Evolutionary conservation across 2,888 invertebrate genomes (phyloP).

Genomic region (Stenoptilia bipunctidactyla): DNA sequence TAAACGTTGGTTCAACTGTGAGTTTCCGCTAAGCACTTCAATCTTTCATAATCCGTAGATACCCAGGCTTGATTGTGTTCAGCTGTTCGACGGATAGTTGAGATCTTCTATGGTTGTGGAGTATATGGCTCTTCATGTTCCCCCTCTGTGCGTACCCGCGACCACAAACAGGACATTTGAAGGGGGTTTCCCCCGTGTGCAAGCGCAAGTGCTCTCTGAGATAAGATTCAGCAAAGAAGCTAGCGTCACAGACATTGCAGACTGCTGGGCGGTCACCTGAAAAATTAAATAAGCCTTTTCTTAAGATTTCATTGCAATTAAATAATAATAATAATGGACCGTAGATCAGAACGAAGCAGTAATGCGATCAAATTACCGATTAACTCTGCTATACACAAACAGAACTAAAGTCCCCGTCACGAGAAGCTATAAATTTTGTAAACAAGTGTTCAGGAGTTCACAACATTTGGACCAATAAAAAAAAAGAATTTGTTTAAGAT

Average conservation of each 20-base stretch:
- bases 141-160: constrained; percentile 57
- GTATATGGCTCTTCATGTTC: constrained; percentile 62
- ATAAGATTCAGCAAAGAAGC: constrained; percentile 56
- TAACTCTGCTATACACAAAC: too few species aligned
- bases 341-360: too few species aligned
- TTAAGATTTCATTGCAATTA: neutral
- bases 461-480: too few species aligned
- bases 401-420: too few species aligned
- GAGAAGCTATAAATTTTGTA: too few species aligned
- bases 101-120: constrained; percentile 46
- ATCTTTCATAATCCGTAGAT: constrained; percentile 43
- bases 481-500: too few species aligned
- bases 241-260: constrained; percentile 44
- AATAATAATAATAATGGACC: too few species aligned
- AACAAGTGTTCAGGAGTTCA: too few species aligned
- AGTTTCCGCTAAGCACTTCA: too few species aligned
- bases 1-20: constrained; percentile 1
- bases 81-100: constrained; percentile 41
- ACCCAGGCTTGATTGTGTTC: constrained; percentile 50
- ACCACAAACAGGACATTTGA: constrained; percentile 58
- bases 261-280: constrained; percentile 54
- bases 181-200: constrained; percentile 63
- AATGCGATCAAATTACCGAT: too few species aligned
- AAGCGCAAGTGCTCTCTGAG: constrained; percentile 57
- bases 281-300: too few species aligned